Evolutionary conservation across 2,888 invertebrate genomes (phyloP).

Genomic region (Scrobipalpa atriplicella): DNA sequence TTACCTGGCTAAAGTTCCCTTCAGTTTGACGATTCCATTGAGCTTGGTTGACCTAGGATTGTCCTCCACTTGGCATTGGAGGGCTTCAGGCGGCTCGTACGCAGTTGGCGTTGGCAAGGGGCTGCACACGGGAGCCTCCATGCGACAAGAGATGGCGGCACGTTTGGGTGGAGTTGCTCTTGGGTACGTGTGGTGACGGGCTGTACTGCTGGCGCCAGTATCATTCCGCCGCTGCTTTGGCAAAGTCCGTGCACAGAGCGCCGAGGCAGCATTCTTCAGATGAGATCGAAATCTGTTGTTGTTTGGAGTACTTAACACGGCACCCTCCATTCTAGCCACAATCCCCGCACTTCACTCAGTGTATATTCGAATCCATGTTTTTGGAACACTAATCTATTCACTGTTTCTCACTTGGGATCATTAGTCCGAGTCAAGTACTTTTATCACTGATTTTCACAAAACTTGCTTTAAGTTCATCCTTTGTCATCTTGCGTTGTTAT

Average conservation of each 20-base stretch:
- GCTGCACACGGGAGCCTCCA: conserved; percentile 64
- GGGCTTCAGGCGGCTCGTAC: conserved; percentile 52
- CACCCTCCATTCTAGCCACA: conserved; percentile 74
- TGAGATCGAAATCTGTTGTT: conserved; percentile 73
- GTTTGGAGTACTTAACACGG: conserved; percentile 75
- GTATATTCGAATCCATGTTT: conserved; percentile 67
- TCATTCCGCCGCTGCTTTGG: conserved; percentile 75
- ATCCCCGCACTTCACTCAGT: conserved; percentile 41
- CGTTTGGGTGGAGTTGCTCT: conserved; percentile 68
- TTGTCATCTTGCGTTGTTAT: conserved; percentile 21
- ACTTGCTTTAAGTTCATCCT: neutral
- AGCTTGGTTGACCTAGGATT: conserved; percentile 46
- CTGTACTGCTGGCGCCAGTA: conserved; percentile 52
- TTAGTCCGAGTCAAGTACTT: neutral
- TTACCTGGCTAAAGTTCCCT: conserved; percentile 68
- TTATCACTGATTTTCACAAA: neutral
- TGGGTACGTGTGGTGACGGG: conserved; percentile 74
- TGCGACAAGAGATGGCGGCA: conserved; percentile 63
- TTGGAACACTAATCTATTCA: conserved; percentile 33
- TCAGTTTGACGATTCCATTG: conserved; percentile 62
- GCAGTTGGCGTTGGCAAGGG: conserved; percentile 47
- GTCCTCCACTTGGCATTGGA: conserved; percentile 50
- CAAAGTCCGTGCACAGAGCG: conserved; percentile 73
- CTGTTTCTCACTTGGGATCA: conserved; percentile 21
- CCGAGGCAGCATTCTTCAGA: conserved; percentile 76